Base-by-base conservation (phyloP, 2,888 invertebrate genomes). In the Orthonychiurus folsomi region DNA sequence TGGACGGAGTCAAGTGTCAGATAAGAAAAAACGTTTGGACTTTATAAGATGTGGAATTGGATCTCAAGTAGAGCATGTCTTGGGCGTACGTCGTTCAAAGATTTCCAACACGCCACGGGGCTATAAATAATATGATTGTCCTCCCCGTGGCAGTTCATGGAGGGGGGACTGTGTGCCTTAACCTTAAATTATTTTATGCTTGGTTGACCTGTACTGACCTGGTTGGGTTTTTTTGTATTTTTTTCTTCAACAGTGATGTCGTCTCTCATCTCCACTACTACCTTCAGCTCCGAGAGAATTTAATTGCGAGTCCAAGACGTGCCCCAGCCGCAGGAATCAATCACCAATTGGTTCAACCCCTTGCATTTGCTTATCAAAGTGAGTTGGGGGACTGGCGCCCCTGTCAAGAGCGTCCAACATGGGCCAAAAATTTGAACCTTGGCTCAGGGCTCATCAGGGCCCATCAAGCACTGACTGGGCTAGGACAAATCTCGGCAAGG, bases 221-320 rank as follows among this genome's bases (percentile, higher is more conserved):
- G n/a, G n/a, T 37, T 37, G 15, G 5, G 37, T 37, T 37, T n/a
- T n/a, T n/a, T n/a, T n/a, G n/a, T n/a, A n/a, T n/a, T n/a, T n/a
- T n/a, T n/a, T n/a, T 59, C 26, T 53, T 54, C 67, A 59, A 50
- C 73, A 83, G 85, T 79, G 93, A 95, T 82, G 92, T 92, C 76
- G 85, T 89, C 73, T 91, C 93, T 61, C 83, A 93, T 64, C 91
- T 92, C 77, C 88, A 94, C 76, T 97, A 96, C 79, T 97, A 93
- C 80, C 83, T 92, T 74, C 96, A 97, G 81, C 81, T 97, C 76
- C 87, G 92, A 69, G 87, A 91, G 79, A 97, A 97, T 80, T 81
- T 86, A 63, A 79, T 83, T 64, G 80, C 67, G 25, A 68, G 69
- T 47, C 68, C 70, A 23, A 65, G 71, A 56, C 63, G 63, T 59